Conservation (phyloP, 1,140 invertebrate species). For the Macrobrachium nipponense region DNA sequence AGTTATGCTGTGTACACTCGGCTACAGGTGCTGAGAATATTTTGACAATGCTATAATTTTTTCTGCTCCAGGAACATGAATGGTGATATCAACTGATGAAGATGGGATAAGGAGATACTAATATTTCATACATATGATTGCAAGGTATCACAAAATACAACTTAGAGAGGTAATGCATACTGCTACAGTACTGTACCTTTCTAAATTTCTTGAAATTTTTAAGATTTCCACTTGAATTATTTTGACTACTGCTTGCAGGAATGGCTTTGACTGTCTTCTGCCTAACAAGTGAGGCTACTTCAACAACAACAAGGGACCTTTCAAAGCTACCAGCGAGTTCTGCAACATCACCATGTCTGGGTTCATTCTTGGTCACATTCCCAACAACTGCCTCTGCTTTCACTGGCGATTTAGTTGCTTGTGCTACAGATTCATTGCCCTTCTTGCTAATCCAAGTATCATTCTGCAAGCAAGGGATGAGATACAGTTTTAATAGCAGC, state of each 20-base stretch:
- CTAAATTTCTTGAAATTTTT: constrained; percentile 25
- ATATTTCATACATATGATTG: too few species aligned
- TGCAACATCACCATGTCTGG: constrained; percentile 14
- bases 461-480: neutral
- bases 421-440: neutral
- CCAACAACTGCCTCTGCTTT: neutral
- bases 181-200: neutral
- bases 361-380: neutral
- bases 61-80: too few species aligned
- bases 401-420: too few species aligned
- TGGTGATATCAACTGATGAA: too few species aligned
- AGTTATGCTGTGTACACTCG: too few species aligned
- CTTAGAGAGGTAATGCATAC: too few species aligned
- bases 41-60: too few species aligned
- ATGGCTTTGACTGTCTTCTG: neutral
- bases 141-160: too few species aligned
- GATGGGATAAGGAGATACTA: too few species aligned
- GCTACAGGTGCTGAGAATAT: too few species aligned
- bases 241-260: neutral
- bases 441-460: neutral
- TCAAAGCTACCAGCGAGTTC: neutral
- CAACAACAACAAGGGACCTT: constrained; percentile 9
- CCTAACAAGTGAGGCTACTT: constrained; percentile 9
- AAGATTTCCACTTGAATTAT: neutral
- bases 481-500: neutral